Conservation (phyloP, 2,113 vertebrate genomes). For the Blennius ocellaris region DNA sequence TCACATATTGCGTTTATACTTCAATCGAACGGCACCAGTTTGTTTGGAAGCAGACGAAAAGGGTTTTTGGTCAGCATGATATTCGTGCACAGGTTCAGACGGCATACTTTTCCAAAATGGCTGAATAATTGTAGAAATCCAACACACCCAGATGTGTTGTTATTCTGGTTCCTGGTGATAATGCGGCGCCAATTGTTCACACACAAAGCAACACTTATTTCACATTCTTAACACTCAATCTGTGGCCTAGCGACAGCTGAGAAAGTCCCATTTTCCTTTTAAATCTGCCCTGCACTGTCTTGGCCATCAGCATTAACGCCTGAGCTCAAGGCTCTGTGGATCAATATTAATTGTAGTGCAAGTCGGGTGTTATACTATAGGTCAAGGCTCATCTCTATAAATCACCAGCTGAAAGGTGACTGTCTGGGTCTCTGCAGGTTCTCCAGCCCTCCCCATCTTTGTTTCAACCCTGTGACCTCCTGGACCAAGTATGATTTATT, state of each 20-base stretch:
- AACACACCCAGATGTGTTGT: no score
- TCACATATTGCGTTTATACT: no score
- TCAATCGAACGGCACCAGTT: no score
- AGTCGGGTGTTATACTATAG: slow-evolving; percentile 67
- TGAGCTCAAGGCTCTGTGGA: slow-evolving; percentile 48
- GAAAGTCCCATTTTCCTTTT: slow-evolving; percentile 50
- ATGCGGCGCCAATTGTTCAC: background rate
- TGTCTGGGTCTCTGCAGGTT: slow-evolving; percentile 63
- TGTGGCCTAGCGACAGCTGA: slow-evolving; percentile 1
- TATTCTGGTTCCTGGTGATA: background rate
- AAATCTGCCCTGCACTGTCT: slow-evolving; percentile 21
- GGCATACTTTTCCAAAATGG: no score
- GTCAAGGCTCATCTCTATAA: slow-evolving; percentile 75
- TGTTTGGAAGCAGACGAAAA: no score
- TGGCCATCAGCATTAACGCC: slow-evolving; percentile 35
- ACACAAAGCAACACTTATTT: background rate
- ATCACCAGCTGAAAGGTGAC: slow-evolving; percentile 77
- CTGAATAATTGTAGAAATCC: no score
- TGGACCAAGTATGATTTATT: slow-evolving; percentile 65
- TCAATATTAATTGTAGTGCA: slow-evolving; percentile 79
- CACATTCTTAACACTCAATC: background rate
- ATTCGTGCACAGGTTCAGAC: no score
- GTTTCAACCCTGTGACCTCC: slow-evolving; percentile 65
- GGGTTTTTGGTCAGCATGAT: no score
- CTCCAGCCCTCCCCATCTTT: slow-evolving; percentile 30